Evolutionary conservation across 2,888 invertebrate species (phyloP).

Genomic region (Octonoba sinensis): DNA sequence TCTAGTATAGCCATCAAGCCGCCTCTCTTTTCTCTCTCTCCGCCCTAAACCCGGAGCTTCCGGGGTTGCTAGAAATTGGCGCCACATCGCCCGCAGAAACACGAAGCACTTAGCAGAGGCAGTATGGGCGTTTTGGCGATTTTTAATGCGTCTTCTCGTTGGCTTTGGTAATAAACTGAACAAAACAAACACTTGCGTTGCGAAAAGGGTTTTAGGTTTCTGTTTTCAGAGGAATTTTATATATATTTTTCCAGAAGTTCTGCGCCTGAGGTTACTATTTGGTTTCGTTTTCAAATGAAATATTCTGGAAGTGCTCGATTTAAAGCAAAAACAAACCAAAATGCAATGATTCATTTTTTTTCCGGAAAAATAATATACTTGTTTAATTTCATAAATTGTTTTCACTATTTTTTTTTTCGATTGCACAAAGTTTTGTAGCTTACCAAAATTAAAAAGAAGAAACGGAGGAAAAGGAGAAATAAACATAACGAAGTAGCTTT

Average conservation of each 20-base stretch:
- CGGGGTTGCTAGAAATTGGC: conserved; percentile 37
- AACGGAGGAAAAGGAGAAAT: no score
- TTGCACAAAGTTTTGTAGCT: no score
- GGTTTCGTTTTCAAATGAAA: conserved; percentile 4
- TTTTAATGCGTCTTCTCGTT: conserved; percentile 24
- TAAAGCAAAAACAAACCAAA: no score
- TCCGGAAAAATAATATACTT: no score
- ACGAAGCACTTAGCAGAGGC: not conserved
- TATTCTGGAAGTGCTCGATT: not conserved
- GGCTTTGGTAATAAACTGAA: conserved; percentile 19
- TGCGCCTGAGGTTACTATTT: conserved; percentile 1
- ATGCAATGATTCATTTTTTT: no score
- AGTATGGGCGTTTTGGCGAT: conserved; percentile 18
- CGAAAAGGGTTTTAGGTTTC: conserved; percentile 15
- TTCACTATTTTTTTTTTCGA: no score
- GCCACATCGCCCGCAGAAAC: conserved; percentile 23
- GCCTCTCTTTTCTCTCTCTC: conserved; percentile 39
- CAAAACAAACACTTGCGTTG: not conserved
- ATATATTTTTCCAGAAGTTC: not conserved
- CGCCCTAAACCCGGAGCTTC: conserved; percentile 32
- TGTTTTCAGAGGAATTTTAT: conserved; percentile 24
- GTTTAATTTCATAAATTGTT: no score
- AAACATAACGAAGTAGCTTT: no score
- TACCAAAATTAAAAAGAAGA: no score
- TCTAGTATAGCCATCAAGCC: conserved; percentile 57